phyloP scores from a whole-genome alignment of 2,797 vertebrate genomes.

The Pitangus sulphuratus region DNA sequence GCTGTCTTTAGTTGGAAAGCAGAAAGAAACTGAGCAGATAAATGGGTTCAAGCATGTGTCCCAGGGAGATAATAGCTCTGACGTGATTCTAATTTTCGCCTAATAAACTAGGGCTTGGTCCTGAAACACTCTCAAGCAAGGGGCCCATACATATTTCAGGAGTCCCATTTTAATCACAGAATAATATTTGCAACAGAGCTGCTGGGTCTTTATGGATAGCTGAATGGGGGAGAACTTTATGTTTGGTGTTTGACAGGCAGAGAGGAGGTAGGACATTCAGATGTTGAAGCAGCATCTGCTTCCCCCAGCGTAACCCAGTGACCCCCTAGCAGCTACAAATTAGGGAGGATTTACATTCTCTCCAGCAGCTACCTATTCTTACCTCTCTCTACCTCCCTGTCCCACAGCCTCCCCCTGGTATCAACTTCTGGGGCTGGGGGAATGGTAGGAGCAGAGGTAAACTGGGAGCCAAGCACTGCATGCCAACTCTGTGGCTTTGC shows the following conservation, averaged over 20 bases:
- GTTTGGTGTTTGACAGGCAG: not conserved
- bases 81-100: slow-evolving; percentile 10
- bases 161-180: not conserved
- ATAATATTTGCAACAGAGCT: not conserved
- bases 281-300: not conserved
- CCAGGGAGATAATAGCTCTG: slow-evolving; percentile 61
- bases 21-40: slow-evolving; percentile 45
- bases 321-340: not conserved
- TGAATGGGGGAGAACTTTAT: not conserved
- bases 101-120: not conserved
- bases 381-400: not conserved
- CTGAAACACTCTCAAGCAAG: not conserved
- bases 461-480: not conserved
- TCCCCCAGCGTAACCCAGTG: not conserved
- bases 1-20: slow-evolving; percentile 31
- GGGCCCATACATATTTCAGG: not conserved
- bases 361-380: not conserved
- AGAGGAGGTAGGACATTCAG: not conserved
- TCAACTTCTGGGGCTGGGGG: not conserved
- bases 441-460: not conserved
- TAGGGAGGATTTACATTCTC: not conserved
- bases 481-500: not conserved
- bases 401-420: not conserved
- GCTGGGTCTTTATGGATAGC: not conserved
- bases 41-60: slow-evolving; percentile 42